Evolutionary conservation across 2,888 invertebrate genomes (phyloP), one percentile per base, ranked within the genome.

Genomic region (Andrena chrysosceles): DNA sequence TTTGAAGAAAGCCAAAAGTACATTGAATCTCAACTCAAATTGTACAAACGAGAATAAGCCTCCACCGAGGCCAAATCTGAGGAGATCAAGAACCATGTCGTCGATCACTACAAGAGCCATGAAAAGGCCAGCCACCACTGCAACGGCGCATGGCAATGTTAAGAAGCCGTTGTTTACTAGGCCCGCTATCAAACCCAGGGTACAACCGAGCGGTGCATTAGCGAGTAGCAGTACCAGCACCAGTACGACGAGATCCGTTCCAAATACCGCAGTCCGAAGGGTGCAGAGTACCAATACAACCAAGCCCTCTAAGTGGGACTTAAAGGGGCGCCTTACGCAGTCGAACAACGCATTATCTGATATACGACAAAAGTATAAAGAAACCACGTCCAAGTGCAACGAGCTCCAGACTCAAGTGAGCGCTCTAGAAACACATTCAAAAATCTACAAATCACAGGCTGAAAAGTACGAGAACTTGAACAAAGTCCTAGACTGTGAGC

Each of bases 281-380:
- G 3, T 54, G 8, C 35, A 73, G 3, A 59, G 16, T 8, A 31
- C 59, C 29, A 16, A 7, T 23, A 42, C 86, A 16, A 76, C 90
- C 3, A 94, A 91, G 33, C 86, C 92, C 0, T 91, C 92, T 4
- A 93, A 91, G 77, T 94, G 94, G 94, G 93, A 94, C 76, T 71
- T 91, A 13, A 93, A 91, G 75, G 93, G 92, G 7, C 91, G 92
- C 8, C 86, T 93, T 13, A 93, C 93, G 52, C 89, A 90, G 35
- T 71, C 92, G 0, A 94, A 93, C 26, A 95, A 95, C 2, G 96
- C 95, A 72, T 95, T 96, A 83, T 95, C 96, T 67, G 94, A 95
- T 7, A 94, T 96, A 0, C 96, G 96, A 92, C 96, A 96, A 90
- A 96, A 95, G 84, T 96, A 96, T 92, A 96, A 96, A 35, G 95